Percentiles rank a stretch among this genome's conserved stretches.
Conservation (phyloP, 1,140 invertebrate genomes). For the Rhopalosiphum padi region DNA sequence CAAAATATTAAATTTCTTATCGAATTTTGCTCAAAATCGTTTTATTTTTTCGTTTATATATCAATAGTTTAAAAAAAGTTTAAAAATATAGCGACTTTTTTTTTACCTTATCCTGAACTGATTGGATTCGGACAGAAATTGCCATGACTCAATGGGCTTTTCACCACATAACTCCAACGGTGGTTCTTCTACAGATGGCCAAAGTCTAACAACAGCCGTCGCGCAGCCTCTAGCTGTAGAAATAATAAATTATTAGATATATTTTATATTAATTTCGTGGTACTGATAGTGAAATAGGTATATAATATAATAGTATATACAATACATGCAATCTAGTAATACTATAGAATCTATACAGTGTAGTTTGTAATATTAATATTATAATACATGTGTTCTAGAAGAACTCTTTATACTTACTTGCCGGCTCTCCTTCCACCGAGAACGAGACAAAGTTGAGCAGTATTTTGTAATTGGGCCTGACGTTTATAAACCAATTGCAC, state of each 20-base stretch:
- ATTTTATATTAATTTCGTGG: neutral
- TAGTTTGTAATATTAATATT: neutral
- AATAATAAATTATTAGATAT: neutral
- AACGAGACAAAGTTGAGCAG: constrained; percentile 88
- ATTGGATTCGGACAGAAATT: constrained; percentile 85
- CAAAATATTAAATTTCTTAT: neutral
- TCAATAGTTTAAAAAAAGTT: neutral
- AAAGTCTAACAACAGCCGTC: constrained; percentile 86
- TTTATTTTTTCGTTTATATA: neutral
- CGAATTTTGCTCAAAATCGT: neutral
- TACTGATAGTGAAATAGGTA: too few relatives aligned
- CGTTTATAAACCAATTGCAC: constrained; percentile 92
- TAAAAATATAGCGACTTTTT: neutral
- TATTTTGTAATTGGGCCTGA: constrained; percentile 79
- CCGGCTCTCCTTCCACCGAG: constrained; percentile 86
- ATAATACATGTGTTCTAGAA: neutral
- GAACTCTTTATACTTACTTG: constrained; percentile 68
- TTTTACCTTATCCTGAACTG: constrained; percentile 79
- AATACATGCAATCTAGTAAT: too few relatives aligned
- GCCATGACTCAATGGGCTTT: constrained; percentile 76
- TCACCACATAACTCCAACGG: constrained; percentile 90
- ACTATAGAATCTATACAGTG: neutral
- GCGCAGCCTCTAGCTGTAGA: constrained; percentile 83
- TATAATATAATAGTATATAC: too few relatives aligned
- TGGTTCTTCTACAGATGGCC: constrained; percentile 76